Evolutionary conservation across 1,140 invertebrate genomes (phyloP).

Genomic region (Drosophila triauraria): DNA sequence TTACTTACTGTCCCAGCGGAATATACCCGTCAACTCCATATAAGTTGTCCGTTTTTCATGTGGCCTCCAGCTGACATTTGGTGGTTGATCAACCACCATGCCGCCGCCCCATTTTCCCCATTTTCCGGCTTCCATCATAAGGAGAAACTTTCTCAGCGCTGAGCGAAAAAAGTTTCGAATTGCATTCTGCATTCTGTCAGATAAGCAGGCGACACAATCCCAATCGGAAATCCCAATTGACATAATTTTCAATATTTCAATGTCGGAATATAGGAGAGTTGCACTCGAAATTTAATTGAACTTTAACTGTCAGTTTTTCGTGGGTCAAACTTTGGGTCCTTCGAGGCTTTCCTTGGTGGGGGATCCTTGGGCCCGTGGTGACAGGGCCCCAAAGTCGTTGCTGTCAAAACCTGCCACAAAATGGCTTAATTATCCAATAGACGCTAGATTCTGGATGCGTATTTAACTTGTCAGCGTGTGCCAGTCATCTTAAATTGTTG

Average conservation of each 20-base stretch:
- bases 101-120: not conserved
- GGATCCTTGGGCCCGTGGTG: slow-evolving; percentile 21
- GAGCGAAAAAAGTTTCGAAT: slow-evolving; percentile 66
- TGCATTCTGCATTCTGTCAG: slow-evolving; percentile 75
- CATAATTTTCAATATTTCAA: slow-evolving; percentile 69
- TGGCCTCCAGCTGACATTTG: slow-evolving; percentile 58
- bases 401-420: slow-evolving; percentile 81
- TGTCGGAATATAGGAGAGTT: slow-evolving; percentile 49
- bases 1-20: not conserved
- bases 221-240: slow-evolving; percentile 56
- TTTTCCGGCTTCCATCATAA: slow-evolving; percentile 15
- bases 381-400: slow-evolving; percentile 71
- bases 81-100: slow-evolving; percentile 62
- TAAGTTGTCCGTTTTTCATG: slow-evolving; percentile 18
- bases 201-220: slow-evolving; percentile 39
- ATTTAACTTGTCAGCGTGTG: slow-evolving; percentile 75
- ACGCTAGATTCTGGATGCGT: slow-evolving; percentile 55
- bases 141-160: slow-evolving; percentile 51
- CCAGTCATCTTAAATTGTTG: slow-evolving; percentile 72
- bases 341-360: not conserved
- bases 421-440: slow-evolving; percentile 83
- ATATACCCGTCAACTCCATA: not conserved
- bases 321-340: not conserved
- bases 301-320: slow-evolving; percentile 62
- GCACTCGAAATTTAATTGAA: slow-evolving; percentile 74